Percentiles rank a stretch among this genome's conserved stretches.
phyloP scores from a whole-genome alignment of 2,113 vertebrate genomes.

The Lucifuga dentata region DNA sequence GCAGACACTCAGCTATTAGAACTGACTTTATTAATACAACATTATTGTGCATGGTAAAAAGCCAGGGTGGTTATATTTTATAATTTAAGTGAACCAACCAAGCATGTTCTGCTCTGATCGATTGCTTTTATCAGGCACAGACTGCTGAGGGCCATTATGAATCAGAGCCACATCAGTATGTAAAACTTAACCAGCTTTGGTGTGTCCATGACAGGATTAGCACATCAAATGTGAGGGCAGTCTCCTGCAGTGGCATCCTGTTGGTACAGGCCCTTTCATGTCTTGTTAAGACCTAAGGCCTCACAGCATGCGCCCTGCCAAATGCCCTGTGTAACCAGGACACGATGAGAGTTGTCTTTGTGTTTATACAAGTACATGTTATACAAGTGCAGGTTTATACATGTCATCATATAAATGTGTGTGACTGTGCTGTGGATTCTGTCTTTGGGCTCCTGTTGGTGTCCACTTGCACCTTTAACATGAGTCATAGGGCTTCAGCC shows the following conservation, averaged over 20 bases:
- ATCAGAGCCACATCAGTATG: constrained; percentile 60
- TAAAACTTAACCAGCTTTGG: constrained; percentile 71
- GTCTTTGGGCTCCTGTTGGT: not conserved
- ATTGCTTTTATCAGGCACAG: constrained; percentile 39
- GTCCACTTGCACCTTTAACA: not conserved
- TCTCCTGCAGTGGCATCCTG: constrained; percentile 67
- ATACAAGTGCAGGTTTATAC: too few relatives aligned
- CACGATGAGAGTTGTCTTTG: constrained; percentile 17
- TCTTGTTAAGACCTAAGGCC: constrained; percentile 62
- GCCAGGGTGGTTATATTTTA: constrained; percentile 16
- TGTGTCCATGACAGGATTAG: constrained; percentile 71
- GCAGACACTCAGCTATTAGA: constrained; percentile 4
- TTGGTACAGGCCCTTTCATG: constrained; percentile 70
- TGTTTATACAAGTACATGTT: not conserved
- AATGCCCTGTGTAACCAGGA: constrained; percentile 54
- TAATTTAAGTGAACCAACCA: constrained; percentile 30
- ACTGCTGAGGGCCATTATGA: constrained; percentile 43
- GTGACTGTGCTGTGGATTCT: not conserved
- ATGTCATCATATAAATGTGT: not conserved
- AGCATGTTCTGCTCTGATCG: constrained; percentile 38
- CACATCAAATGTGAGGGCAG: constrained; percentile 72
- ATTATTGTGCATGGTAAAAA: not conserved
- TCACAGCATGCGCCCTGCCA: constrained; percentile 30
- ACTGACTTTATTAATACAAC: constrained; percentile 7
- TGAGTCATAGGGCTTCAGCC: not conserved